Conservation (phyloP, 2,113 vertebrate genomes). For the Hirundichthys speculiger region DNA sequence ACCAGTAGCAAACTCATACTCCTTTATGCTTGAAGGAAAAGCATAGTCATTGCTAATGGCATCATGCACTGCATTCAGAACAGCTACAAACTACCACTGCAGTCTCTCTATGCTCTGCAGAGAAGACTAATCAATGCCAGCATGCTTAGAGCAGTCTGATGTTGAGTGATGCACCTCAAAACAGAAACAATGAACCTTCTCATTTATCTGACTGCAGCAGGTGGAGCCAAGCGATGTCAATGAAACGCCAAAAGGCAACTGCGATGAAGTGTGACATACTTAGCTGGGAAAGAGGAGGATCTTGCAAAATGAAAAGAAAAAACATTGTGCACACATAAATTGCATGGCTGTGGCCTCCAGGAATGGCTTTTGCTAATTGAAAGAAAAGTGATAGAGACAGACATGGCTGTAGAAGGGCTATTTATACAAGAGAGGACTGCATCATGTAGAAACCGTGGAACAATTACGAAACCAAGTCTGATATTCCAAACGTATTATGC, state of each 20-base stretch:
- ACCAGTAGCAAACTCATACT: conserved; percentile 18
- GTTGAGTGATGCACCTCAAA: conserved; percentile 12
- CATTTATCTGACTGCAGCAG: conserved; percentile 59
- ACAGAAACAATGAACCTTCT: conserved; percentile 19
- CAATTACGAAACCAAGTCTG: conserved; percentile 21
- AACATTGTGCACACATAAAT: conserved; percentile 71
- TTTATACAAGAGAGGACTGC: conserved; percentile 22
- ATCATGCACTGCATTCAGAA: conserved; percentile 35
- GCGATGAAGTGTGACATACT: conserved; percentile 66
- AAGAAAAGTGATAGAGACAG: conserved; percentile 46
- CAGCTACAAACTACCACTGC: conserved; percentile 27
- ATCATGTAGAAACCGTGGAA: conserved; percentile 23
- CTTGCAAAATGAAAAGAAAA: conserved; percentile 73
- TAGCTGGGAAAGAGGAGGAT: conserved; percentile 69
- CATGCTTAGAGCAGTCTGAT: conserved; percentile 33
- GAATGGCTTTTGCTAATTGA: conserved; percentile 60
- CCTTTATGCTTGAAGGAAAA: conserved; percentile 19
- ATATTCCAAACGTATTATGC: conserved; percentile 36
- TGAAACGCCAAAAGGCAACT: conserved; percentile 48
- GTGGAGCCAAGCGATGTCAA: conserved; percentile 68
- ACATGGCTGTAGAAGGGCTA: conserved; percentile 36
- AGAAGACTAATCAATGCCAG: conserved; percentile 18
- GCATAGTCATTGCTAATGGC: not conserved
- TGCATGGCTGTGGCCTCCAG: conserved; percentile 61
- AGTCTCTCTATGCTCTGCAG: conserved; percentile 9